Base-by-base conservation (phyloP, 2,888 invertebrate genomes). In the Drosophila emarginata region DNA sequence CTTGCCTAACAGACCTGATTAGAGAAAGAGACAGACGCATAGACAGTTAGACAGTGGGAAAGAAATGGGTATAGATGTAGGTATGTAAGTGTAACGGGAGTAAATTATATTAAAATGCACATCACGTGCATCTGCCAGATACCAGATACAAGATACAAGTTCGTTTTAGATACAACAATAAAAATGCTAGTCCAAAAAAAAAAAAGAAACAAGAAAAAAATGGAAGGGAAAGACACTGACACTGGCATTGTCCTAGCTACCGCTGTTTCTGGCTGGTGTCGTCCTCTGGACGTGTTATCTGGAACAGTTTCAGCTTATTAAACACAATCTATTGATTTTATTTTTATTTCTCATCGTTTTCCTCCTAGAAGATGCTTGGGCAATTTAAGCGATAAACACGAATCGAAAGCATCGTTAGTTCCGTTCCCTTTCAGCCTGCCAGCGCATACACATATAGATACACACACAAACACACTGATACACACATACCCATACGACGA, bases 361-460 rank as follows among this genome's bases (percentile, higher is more conserved):
- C 15, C 26, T 61, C 2, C 28, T 72, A 32, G 64, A 61, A 74
- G 78, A 80, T 78, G 80, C 65, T 78, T 67, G 14, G 68, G 80
- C 75, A 72, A 72, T 80, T 80, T 79, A 64, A 70, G 73, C 68
- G 80, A 80, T 80, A 80, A 73, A 78, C 80, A 79, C 78, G 78
- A 75, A 57, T 66, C 52, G 53, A 62, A 73, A 26, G 40, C 59
- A 59, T 59, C 61, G 79, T 70, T 79, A 72, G 67, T 67, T 72
- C 58, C 51, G 45, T 45, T 45, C 14, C 50, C 18, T 39, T 32
- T 51, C 18, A 72, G 65, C 68, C 70, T 70, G 68, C 67, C 65
- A 68, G 64, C 66, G 66, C 70, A 68, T 61, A 26, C 26, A 26
- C 26, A 26, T 63, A 64, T 54, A 61, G 65, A 70, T 57, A 66